Conservation (phyloP, 2,113 vertebrate genomes). For the Paralichthys olivaceus region DNA sequence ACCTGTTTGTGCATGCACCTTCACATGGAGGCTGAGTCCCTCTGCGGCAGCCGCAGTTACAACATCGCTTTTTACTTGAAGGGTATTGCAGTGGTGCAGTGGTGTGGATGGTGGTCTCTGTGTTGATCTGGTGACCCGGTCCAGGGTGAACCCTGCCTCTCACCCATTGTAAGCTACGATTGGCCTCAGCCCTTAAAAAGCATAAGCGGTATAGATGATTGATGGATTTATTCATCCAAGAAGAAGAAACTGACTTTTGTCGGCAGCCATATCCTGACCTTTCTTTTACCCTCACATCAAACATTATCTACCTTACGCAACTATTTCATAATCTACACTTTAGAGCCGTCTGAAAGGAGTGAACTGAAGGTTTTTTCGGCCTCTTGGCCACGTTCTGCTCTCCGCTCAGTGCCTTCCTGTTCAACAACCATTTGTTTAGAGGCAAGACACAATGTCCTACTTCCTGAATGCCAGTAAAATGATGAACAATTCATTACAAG, state of each 20-base stretch:
- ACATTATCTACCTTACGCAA: neutral
- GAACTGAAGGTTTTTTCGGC: neutral
- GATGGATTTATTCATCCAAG: neutral
- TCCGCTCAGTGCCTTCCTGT: neutral
- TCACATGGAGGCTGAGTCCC: too few relatives aligned
- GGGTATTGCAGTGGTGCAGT: too few relatives aligned
- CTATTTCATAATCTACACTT: conserved; percentile 7
- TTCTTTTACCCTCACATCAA: neutral
- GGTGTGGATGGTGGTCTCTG: too few relatives aligned
- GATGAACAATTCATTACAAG: conserved; percentile 34
- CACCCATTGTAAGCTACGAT: too few relatives aligned
- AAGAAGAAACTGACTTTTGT: neutral
- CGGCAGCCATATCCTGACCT: neutral
- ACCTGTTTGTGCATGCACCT: too few relatives aligned
- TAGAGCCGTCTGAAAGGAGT: conserved; percentile 10
- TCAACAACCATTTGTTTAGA: conserved; percentile 25
- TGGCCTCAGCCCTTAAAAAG: too few relatives aligned
- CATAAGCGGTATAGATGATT: too few relatives aligned
- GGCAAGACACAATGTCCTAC: conserved; percentile 10
- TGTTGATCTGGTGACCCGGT: too few relatives aligned
- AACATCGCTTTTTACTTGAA: too few relatives aligned
- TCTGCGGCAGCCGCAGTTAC: too few relatives aligned
- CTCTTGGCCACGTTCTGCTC: conserved; percentile 11
- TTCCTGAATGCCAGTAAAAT: conserved; percentile 30
- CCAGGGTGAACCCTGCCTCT: too few relatives aligned